These are phyloP conservation scores for Rhynchomys soricoides DNA, from an alignment of 2,113 vertebrate species.

Conservation along the genomic window DNA sequence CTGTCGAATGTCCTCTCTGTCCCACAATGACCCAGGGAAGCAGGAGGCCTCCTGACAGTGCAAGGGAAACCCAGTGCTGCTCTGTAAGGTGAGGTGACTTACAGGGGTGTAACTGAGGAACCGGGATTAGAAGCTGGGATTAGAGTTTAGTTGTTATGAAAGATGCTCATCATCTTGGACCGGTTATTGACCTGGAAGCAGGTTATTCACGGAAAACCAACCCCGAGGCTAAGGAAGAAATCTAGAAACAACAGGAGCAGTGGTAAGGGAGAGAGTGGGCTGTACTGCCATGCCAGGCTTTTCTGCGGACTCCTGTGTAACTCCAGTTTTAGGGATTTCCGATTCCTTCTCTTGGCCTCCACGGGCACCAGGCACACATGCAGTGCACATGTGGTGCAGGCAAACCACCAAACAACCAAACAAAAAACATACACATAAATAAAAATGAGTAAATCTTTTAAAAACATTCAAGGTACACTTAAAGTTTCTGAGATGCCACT, in stretches of 20 bases:
- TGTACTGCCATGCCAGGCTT: background rate
- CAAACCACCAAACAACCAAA: background rate
- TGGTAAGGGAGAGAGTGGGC: background rate
- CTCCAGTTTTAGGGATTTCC: background rate
- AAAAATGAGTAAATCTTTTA: background rate
- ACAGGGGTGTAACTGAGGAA: background rate
- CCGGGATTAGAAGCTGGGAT: slow-evolving; percentile 12
- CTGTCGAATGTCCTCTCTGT: background rate
- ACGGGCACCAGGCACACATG: background rate
- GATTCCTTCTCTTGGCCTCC: no score
- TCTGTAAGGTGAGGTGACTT: background rate
- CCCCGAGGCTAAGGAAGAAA: background rate
- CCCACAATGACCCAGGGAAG: background rate
- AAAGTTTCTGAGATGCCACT: background rate
- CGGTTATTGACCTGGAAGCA: background rate
- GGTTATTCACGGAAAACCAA: background rate
- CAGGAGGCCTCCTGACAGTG: background rate
- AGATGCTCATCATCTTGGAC: background rate
- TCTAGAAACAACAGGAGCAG: background rate
- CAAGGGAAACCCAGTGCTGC: background rate
- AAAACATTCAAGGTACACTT: background rate
- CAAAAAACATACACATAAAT: background rate
- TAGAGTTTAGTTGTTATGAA: background rate
- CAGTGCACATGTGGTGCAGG: background rate
- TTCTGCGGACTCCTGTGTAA: background rate